Percentiles rank a stretch among this genome's conserved stretches.
Evolutionary conservation across 2,888 invertebrate species (phyloP).

Genomic region (Epirrita christyi): DNA sequence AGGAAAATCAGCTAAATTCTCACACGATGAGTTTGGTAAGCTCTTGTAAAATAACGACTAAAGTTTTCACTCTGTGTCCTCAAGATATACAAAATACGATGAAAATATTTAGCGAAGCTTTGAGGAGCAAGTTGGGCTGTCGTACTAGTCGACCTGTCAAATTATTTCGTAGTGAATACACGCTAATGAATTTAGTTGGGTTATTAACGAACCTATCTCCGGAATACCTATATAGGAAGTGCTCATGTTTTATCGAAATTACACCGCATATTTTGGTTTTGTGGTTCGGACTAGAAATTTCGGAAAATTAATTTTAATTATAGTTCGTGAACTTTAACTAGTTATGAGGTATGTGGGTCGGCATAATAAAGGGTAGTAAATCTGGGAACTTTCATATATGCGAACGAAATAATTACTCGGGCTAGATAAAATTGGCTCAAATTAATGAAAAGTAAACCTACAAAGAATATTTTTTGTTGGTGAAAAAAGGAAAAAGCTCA

Average conservation of each 20-base stretch:
- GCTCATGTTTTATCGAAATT: conserved; percentile 67
- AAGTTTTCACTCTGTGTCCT: conserved; percentile 62
- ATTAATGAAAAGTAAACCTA: conserved; percentile 12
- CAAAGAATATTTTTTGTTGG: conserved; percentile 1
- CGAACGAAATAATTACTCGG: conserved; percentile 9
- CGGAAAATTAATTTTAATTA: conserved; percentile 31
- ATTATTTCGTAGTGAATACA: conserved; percentile 76
- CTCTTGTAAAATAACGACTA: conserved; percentile 58
- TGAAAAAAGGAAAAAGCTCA: conserved; percentile 2
- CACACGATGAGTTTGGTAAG: conserved; percentile 44
- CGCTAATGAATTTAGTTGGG: conserved; percentile 82
- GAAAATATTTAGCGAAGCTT: conserved; percentile 70
- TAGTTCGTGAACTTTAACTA: conserved; percentile 27
- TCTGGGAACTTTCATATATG: conserved; percentile 2
- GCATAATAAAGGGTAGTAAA: conserved; percentile 9
- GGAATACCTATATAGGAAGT: conserved; percentile 71
- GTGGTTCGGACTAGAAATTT: conserved; percentile 38
- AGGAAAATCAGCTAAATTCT: conserved; percentile 7
- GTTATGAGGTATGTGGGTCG: conserved; percentile 13
- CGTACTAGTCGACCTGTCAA: conserved; percentile 35
- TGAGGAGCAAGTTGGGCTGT: conserved; percentile 54
- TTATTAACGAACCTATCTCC: conserved; percentile 78
- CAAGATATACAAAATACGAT: conserved; percentile 72
- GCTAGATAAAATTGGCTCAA: conserved; percentile 3
- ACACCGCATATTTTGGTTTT: conserved; percentile 60